Evolutionary conservation across 2,113 vertebrate species (phyloP).

Genomic region (Rhagologus leucostigma): DNA sequence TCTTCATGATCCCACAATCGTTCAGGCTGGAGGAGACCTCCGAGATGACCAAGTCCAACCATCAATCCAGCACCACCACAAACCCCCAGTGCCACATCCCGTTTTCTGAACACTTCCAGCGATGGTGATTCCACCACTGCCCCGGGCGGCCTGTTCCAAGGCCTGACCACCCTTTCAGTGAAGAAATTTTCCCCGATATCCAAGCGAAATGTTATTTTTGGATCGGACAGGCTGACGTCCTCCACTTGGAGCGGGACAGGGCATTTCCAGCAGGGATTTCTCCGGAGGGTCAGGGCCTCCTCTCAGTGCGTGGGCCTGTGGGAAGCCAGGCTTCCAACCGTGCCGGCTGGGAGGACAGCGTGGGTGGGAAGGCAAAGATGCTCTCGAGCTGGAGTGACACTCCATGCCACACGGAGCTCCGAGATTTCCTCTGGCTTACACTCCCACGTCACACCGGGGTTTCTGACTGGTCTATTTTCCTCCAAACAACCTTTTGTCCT

Average conservation of each 20-base stretch:
- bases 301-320: not conserved
- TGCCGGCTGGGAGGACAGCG: not conserved
- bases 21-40: not conserved
- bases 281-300: not conserved
- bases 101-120: rapidly evolving
- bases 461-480: not conserved
- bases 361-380: not conserved
- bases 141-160: not conserved
- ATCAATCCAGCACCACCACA: not conserved
- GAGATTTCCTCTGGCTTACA: not conserved
- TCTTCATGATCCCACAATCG: rapidly evolving
- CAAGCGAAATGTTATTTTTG: not conserved
- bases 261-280: not conserved
- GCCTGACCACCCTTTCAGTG: not conserved
- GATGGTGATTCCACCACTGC: not conserved
- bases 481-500: not conserved
- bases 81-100: not conserved
- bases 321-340: not conserved
- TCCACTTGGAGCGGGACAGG: not conserved
- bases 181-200: not conserved
- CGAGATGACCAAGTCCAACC: not conserved
- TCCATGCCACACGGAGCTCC: not conserved
- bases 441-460: not conserved
- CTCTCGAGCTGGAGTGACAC: not conserved
- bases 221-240: not conserved